Evolutionary conservation across 2,797 vertebrate species (phyloP), one percentile per base, ranked within the genome.

Genomic region (Centroberyx gerrardi): DNA sequence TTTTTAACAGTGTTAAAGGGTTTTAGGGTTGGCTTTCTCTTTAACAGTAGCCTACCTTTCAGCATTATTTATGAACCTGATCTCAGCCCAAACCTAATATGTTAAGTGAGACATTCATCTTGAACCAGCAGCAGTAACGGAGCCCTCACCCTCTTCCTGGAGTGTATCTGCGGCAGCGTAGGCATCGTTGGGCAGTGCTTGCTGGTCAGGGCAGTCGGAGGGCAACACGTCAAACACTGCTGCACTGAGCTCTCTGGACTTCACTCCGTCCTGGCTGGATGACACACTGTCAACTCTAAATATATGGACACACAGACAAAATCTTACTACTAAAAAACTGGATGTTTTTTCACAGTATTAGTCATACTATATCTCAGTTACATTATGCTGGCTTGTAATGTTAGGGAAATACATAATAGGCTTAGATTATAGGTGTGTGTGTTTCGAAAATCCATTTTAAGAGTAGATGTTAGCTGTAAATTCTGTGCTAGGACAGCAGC

Each of bases 261-360:
- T 99, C 95, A 97, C 96, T 94, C 93, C 95, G 94, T 98, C 97
- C 96, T 97, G 96, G 93, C 96, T 96, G 93, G 96, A 95, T 96
- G 96, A 96, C 95, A 96, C 94, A 92, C 96, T 95, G 92, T 99
- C 97, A 95, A 95, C 94, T 97, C 98, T 99, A 93, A 94, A 89
- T 75, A 70, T 14, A 69, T 0, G 76, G 52, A 76, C 14, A 72
- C 15, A 63, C 22, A 66, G 14, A 63, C 6, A 65, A 67, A 27
- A 1, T 27, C 5, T 76, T 18, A 56, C 36, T 60, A 22, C 27
- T 28, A 33, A 17, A 49, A 7, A 18, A 53, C 13, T 14, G 8
- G 27, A 61, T 2, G 12, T 2, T 29, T 22, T 33, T 5, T 15
- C 8, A 48, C 10, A 42, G 10, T 42, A 12, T 42, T 42, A 42